Evolutionary conservation across 1,140 invertebrate genomes (phyloP), one percentile per base, ranked within the genome.

Genomic region (Bacillus rossius): DNA sequence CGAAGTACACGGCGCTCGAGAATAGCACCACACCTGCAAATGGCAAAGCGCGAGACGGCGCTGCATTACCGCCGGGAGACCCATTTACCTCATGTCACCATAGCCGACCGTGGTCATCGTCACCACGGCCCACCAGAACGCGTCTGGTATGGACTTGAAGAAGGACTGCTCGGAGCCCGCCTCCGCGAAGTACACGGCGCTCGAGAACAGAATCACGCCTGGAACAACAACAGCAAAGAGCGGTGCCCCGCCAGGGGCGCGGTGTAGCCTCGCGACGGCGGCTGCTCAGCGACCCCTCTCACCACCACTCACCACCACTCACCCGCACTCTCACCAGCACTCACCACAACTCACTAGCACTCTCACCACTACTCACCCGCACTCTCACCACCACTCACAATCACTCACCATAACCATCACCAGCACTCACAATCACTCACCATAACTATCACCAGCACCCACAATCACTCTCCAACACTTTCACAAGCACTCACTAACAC

Each of bases 51-150:
- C 29, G 29, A 34, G 10, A 34, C 29, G 10, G 29, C 29, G 29
- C 4, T 34, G n/a, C 17, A 47, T 38, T 20, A 45, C 14, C 40
- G 37, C 42, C 23, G 13, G 55, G 23, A 37, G 55, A 37, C 19
- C 23, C 25, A 25, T 47, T 81, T 89, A 91, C 89, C 87, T 92
- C 93, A 97, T 96, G 80, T 98, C 95, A 76, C 95, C 95, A 83
- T 98, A 98, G 73, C 95, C 94, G 64, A 97, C 94, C 64, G 94
- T 96, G 68, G 94, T 91, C 96, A 98, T 98, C 77, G 96, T 98
- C 77, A 98, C 96, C 75, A 99, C 94, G 74, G 91, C 92, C 94
- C 95, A 99, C 96, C 96, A 98, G 85, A 98, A 98, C 75, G 94
- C 92, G 80, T 91, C 89, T 73, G 91, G 92, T 83, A 98, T 98